Evolutionary conservation across 2,113 vertebrate species (phyloP).

Genomic region (Caranx melampygus): DNA sequence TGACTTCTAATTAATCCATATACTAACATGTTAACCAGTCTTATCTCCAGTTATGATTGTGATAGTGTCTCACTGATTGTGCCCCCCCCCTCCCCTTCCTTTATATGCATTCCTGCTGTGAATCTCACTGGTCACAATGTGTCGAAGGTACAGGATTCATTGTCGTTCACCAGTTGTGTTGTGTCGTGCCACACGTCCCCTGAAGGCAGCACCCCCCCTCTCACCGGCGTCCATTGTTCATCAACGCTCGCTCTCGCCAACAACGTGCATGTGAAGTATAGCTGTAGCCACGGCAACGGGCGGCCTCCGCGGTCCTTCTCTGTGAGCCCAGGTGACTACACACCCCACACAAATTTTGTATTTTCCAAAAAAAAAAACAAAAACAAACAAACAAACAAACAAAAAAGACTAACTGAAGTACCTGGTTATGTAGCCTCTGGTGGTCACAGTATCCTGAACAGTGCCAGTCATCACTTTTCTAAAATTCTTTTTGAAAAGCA

Average conservation of each 20-base stretch:
- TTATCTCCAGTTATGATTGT: constrained; percentile 48
- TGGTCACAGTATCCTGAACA: constrained; percentile 64
- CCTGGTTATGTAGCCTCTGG: constrained; percentile 48
- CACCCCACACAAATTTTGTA: constrained; percentile 39
- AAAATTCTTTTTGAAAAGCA: constrained; percentile 60
- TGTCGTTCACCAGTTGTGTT: constrained; percentile 45
- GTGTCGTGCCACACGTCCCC: constrained; percentile 23
- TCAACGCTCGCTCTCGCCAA: constrained; percentile 36
- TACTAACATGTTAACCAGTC: constrained; percentile 54
- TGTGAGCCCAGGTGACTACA: constrained; percentile 8
- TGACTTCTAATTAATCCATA: constrained; percentile 29
- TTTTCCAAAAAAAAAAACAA: constrained; percentile 29
- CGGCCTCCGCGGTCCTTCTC: constrained; percentile 23
- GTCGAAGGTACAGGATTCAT: constrained; percentile 71
- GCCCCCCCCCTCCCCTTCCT: constrained; percentile 40
- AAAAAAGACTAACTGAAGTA: constrained; percentile 4
- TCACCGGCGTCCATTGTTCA: constrained; percentile 3
- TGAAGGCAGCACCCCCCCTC: constrained; percentile 18
- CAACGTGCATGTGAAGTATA: constrained; percentile 58
- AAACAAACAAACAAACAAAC: no score
- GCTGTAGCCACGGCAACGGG: constrained; percentile 17
- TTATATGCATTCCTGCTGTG: constrained; percentile 70
- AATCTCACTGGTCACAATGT: constrained; percentile 48
- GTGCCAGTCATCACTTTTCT: constrained; percentile 76
- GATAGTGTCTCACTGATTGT: constrained; percentile 56